phyloP scores from a whole-genome alignment of 1,140 invertebrate species.

The Drosophila nebulosa region DNA sequence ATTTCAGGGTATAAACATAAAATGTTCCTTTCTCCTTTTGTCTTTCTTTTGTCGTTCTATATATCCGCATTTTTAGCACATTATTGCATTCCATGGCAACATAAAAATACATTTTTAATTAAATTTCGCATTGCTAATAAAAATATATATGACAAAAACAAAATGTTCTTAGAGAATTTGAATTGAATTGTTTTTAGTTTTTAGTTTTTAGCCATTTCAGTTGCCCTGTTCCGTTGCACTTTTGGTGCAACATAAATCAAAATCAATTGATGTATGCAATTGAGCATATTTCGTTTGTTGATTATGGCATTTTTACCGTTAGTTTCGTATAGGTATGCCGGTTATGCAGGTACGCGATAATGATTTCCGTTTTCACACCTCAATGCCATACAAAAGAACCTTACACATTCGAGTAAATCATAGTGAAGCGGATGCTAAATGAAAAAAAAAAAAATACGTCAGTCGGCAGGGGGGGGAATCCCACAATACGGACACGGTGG shows the following conservation, averaged over 20 bases:
- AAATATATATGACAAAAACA: no score
- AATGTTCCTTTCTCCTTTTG: no score
- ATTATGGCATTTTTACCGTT: not conserved
- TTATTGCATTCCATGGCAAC: no score
- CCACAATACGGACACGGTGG: not conserved
- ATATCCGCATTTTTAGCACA: no score
- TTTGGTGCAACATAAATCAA: not conserved
- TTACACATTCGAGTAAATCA: constrained; percentile 1
- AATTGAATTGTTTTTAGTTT: no score
- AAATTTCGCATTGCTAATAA: no score
- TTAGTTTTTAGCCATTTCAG: no score
- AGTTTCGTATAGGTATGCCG: not conserved
- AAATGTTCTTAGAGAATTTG: no score
- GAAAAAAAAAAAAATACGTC: constrained; percentile 14
- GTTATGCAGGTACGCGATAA: constrained; percentile 25
- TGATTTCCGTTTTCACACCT: constrained; percentile 60
- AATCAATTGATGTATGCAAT: not conserved
- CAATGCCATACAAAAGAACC: constrained; percentile 27
- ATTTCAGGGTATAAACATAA: no score
- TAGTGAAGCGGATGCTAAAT: constrained; percentile 16
- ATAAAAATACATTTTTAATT: no score
- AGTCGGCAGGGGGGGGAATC: not conserved
- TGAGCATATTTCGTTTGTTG: not conserved
- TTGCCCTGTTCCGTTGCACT: not conserved
- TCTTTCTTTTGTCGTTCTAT: no score